Base-by-base conservation (phyloP, 2,113 vertebrate genomes). In the Calidris pygmaea region DNA sequence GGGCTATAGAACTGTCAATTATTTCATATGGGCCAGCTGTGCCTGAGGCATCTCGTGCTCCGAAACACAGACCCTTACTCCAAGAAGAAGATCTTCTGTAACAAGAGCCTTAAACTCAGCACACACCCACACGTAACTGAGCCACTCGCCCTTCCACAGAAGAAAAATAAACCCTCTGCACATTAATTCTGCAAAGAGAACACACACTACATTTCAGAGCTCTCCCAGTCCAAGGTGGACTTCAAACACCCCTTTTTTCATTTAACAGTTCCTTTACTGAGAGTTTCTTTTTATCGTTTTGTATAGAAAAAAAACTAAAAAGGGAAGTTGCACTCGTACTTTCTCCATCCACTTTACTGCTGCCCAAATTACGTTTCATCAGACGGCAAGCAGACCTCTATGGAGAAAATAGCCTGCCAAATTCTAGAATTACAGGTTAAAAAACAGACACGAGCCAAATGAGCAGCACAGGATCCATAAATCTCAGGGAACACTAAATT, bases 381-480 rank as follows among this genome's bases (percentile, higher is more conserved):
- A 92, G 82, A 77, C 84, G 82, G 82, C 87, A 77, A 32, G 63
- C 85, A 95, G 87, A 75, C 8, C 63, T 96, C 70, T 58, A 1
- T 11, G n/a, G 67, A 96, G 67, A 71, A 90, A 85, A 72, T 0
- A 78, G 71, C 58, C 86, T 81, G 91, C 71, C 93, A 95, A 56
- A 93, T 52, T 77, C 85, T 72, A 88, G 77, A 94, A 48, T 87
- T 96, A 87, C 66, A 83, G 52, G 87, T 83, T 89, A 76, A 76
- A 96, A 96, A 74, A 19, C 72, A 96, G 89, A 76, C 77, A 76
- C 0, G 4, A 87, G 66, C 74, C 78, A 83, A 87, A 93, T 7
- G 70, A 90, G 89, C 76, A 94, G 94, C 79, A 79, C 45, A 95
- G 71, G 52, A 95, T 89, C 79, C 83, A 94, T 97, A 96, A 97